phyloP scores from a whole-genome alignment of 35 echinoderm and acorn worm species.

The Amphiura filiformis region DNA sequence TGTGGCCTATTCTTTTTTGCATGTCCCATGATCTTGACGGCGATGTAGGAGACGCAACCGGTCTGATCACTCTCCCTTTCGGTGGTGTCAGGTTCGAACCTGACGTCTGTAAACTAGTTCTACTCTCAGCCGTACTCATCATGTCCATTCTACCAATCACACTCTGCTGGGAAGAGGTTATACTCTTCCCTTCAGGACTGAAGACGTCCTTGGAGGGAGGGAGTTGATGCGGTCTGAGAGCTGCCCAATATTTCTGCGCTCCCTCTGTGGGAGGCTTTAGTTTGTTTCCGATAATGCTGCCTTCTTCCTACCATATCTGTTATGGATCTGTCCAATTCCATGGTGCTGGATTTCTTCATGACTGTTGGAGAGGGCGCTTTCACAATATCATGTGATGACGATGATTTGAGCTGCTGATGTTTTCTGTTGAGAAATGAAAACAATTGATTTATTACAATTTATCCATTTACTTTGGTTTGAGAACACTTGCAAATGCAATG shows the following conservation, averaged over 20 bases:
- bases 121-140: conserved; percentile 36
- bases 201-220: neutral
- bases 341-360: neutral
- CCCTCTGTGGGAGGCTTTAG: neutral
- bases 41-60: conserved; percentile 9
- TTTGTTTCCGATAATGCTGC: neutral
- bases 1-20: conserved; percentile 33
- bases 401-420: neutral
- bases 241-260: neutral
- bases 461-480: too few species aligned
- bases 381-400: neutral
- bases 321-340: neutral
- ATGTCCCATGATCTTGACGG: conserved; percentile 34
- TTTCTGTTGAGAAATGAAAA: neutral
- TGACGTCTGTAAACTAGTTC: conserved; percentile 38
- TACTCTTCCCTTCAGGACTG: neutral
- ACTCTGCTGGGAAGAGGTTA: neutral
- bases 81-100: conserved; percentile 4
- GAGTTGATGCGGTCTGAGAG: neutral
- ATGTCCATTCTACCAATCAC: neutral
- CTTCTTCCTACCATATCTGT: neutral
- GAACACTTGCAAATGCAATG: too few species aligned
- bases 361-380: neutral
- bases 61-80: neutral
- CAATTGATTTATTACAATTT: too few species aligned